These are phyloP conservation scores for Anolis sagrei DNA, from an alignment of 2,113 vertebrate genomes.

Conservation along the genomic window DNA sequence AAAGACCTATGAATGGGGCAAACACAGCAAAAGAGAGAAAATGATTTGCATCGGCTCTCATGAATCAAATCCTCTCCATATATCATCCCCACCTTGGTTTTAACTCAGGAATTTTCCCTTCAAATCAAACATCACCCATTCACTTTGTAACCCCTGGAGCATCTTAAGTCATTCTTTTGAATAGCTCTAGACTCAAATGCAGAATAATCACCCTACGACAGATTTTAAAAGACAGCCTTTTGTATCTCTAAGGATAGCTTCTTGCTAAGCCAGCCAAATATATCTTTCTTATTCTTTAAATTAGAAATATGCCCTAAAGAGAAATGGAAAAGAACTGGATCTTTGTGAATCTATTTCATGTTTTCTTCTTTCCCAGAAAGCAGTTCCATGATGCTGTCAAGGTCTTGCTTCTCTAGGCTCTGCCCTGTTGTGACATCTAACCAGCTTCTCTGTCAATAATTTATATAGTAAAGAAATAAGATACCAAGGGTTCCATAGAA, in stretches of 20 bases:
- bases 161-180: no score
- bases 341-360: background rate
- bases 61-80: background rate
- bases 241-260: background rate
- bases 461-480: constrained; percentile 24
- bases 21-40: background rate
- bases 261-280: background rate
- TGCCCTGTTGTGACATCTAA: constrained; percentile 24
- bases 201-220: background rate
- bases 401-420: background rate
- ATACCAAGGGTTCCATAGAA: constrained; percentile 17
- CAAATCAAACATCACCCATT: background rate
- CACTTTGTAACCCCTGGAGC: background rate
- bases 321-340: background rate
- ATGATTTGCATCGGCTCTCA: background rate
- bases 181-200: background rate
- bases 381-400: background rate
- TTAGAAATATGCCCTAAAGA: background rate
- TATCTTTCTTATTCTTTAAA: background rate
- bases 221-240: background rate
- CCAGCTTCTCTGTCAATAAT: constrained; percentile 22
- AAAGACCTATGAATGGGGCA: background rate
- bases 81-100: background rate
- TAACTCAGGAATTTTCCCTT: background rate
- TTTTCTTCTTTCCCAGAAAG: background rate